Base-by-base conservation (phyloP, 1,140 invertebrate genomes). In the Lepidurus couesii region DNA sequence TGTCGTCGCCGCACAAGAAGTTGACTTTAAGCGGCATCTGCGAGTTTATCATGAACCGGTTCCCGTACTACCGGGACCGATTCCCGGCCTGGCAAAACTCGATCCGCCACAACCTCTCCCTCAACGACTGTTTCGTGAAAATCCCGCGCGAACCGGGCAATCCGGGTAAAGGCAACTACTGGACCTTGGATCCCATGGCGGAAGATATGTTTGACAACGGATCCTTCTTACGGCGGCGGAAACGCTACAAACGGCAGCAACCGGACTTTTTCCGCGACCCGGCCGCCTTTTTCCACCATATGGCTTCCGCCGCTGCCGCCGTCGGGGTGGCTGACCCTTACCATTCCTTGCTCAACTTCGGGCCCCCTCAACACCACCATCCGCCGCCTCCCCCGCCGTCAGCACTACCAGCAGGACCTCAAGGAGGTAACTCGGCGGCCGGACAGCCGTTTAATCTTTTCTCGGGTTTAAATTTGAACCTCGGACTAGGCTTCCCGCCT, bases 201-300 rank as follows among this genome's bases (percentile, higher is more conserved):
- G 96, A 98, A 84, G 95, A 99, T 83, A 99, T 99, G 98, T 99
- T 99, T 83, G 98, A 99, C 84, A 99, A 99, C 84, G 98, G 98
- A 0, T 97, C 94, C 83, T 99, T 99, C 84, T 87, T 99, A 73
- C 86, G 98, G 6, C 88, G 98, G 24, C 86, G 98, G 77, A 99
- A 99, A 86, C 89, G 98, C 34, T 99, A 97, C 87, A 98, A 98
- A 84, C 87, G 96, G 74, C 92, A 93, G 9, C 89, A 89, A 34
- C 89, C 90, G 24, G 87, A 89, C 76, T 86, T 88, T 44, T 85
- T 89, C 7, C 79, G 76, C 80, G 82, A 80, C 47, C 84, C 85
- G 9, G 84, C 86, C 43, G 86, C 86, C 3, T 87, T 87, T 34
- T 75, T 79, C 16, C 78, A 74, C 42, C 78, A 79, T 26, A 42